These are phyloP conservation scores for Phrynosoma blainvillii DNA, from an alignment of 2,113 vertebrate genomes.

Conservation along the genomic window DNA sequence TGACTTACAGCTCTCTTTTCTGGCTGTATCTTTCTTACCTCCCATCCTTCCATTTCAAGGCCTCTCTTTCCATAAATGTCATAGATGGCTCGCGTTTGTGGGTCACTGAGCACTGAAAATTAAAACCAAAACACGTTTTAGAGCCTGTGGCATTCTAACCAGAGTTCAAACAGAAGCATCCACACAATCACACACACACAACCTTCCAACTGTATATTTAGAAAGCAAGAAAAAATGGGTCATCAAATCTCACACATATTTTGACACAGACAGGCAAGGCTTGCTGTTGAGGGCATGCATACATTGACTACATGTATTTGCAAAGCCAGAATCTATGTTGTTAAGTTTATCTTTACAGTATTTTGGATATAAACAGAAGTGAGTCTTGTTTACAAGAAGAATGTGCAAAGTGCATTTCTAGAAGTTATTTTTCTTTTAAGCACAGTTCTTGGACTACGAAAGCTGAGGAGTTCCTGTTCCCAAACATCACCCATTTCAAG, in stretches of 20 bases:
- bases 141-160: neutral
- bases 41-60: conserved; percentile 98
- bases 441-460: neutral
- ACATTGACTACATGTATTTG: neutral
- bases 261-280: neutral
- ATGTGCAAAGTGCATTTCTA: neutral
- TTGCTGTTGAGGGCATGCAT: neutral
- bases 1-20: neutral
- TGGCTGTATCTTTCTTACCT: conserved; percentile 82
- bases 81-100: conserved; percentile 96
- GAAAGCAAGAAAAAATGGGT: neutral
- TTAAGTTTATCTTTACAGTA: neutral
- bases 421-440: neutral
- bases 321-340: neutral
- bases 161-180: conserved; percentile 25
- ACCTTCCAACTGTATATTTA: neutral
- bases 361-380: no score
- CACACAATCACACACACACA: neutral
- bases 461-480: neutral
- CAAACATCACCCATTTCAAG: neutral
- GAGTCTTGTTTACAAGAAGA: neutral
- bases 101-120: conserved; percentile 92
- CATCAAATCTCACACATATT: neutral
- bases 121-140: conserved; percentile 53
- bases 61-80: conserved; percentile 98